A percentile compares a stretch with the other conserved stretches of the same genome.
These are phyloP conservation scores for Lottia gigantea DNA, from an alignment of 2,888 invertebrate genomes.

Conservation along the genomic window DNA sequence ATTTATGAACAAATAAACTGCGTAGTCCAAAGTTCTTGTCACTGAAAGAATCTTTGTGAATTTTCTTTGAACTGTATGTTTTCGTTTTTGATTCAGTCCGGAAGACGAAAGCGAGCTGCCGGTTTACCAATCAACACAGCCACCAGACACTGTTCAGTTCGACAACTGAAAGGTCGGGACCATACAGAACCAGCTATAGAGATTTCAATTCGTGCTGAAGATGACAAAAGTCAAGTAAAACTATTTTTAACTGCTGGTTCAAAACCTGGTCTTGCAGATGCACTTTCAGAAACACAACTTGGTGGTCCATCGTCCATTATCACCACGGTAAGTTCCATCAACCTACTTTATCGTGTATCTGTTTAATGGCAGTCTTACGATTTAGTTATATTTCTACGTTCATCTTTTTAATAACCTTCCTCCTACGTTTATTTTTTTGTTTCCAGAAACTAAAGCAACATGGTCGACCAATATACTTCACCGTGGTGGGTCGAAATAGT, in stretches of 20 bases:
- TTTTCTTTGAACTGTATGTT: background rate
- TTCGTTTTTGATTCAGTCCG: background rate
- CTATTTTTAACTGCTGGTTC: constrained; percentile 34
- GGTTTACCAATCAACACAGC: background rate
- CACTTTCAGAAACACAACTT: constrained; percentile 23
- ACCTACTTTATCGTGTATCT: background rate
- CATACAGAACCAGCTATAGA: constrained; percentile 43
- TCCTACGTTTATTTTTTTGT: no score
- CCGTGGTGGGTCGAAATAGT: constrained; percentile 44
- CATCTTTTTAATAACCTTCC: no score
- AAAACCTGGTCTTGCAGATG: constrained; percentile 33
- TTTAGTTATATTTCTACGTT: no score
- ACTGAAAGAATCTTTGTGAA: no score
- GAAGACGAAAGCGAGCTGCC: background rate
- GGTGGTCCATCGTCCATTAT: constrained; percentile 38
- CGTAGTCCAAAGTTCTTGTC: no score
- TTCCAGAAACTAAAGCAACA: constrained; percentile 26
- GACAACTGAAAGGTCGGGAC: constrained; percentile 36
- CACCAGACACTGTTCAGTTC: constrained; percentile 27
- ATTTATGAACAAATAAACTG: no score
- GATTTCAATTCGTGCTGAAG: constrained; percentile 32
- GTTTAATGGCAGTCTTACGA: no score
- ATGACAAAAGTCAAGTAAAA: constrained; percentile 36
- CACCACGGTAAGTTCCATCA: constrained; percentile 28
- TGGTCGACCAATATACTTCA: constrained; percentile 46